A percentile compares a stretch with the other conserved stretches of the same genome.
These are phyloP conservation scores for Pterocles orientalis DNA, from an alignment of 2,113 vertebrate species.

Conservation along the genomic window DNA sequence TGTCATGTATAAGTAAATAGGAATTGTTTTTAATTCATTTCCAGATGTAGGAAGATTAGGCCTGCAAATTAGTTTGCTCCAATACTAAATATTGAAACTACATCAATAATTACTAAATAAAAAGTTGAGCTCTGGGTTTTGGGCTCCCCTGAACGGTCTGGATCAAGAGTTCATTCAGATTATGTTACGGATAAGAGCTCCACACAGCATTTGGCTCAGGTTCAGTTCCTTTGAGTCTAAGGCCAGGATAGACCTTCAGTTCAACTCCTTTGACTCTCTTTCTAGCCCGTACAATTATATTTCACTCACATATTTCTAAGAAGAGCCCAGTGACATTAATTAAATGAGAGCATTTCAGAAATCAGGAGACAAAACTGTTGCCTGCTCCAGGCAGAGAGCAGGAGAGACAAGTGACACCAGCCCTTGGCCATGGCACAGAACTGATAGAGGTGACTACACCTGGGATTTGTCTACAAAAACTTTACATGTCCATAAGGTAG, in stretches of 20 bases:
- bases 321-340: conserved; percentile 43
- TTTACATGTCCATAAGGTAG: conserved; percentile 14
- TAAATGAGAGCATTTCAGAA: conserved; percentile 56
- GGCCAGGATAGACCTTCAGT: neutral
- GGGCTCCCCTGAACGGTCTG: neutral
- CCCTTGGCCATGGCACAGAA: neutral
- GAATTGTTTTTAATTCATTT: conserved; percentile 38
- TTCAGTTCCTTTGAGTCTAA: neutral
- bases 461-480: conserved; percentile 19
- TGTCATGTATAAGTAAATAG: conserved; percentile 33
- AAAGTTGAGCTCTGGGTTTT: conserved; percentile 14
- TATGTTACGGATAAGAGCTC: conserved; percentile 13
- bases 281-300: conserved; percentile 29
- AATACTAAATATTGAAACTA: conserved; percentile 6
- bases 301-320: conserved; percentile 31
- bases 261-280: neutral
- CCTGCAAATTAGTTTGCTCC: conserved; percentile 13
- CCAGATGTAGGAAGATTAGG: conserved; percentile 10
- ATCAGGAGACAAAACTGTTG: conserved; percentile 6
- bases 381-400: conserved; percentile 12
- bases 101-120: conserved; percentile 47
- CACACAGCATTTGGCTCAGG: conserved; percentile 5
- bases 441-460: neutral
- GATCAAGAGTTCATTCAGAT: conserved; percentile 25
- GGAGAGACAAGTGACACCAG: neutral